These are phyloP conservation scores for Chironomus tepperi DNA, from an alignment of 1,140 invertebrate genomes.

Conservation along the genomic window DNA sequence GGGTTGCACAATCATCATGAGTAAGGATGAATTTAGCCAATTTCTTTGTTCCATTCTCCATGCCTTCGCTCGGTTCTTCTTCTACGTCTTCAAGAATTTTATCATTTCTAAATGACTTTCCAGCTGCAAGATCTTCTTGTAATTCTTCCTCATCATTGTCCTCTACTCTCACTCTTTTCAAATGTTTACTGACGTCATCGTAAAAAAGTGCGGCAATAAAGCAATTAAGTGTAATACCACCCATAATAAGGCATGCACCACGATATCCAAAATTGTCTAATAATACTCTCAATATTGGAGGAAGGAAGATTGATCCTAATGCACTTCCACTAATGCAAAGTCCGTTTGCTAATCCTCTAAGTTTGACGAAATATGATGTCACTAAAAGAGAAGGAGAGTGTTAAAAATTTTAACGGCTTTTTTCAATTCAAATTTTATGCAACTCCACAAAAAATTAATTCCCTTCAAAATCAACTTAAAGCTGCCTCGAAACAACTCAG, in stretches of 20 bases:
- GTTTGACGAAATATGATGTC: constrained; percentile 74
- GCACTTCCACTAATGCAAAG: constrained; percentile 83
- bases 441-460: no score
- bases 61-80: constrained; percentile 30
- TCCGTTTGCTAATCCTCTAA: constrained; percentile 76
- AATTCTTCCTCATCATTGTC: constrained; percentile 40
- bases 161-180: constrained; percentile 48
- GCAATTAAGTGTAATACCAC: constrained; percentile 71
- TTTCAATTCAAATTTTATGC: no score
- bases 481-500: no score
- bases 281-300: constrained; percentile 60
- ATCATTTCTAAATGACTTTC: neutral
- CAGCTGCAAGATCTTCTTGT: constrained; percentile 39
- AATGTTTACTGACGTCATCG: constrained; percentile 70
- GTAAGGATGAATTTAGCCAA: constrained; percentile 25
- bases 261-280: constrained; percentile 66
- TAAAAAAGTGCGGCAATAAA: constrained; percentile 75
- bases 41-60: constrained; percentile 1
- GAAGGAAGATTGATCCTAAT: constrained; percentile 68
- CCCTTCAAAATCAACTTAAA: no score
- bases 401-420: no score
- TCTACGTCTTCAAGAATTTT: constrained; percentile 35
- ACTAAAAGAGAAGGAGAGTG: constrained; percentile 39
- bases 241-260: constrained; percentile 70
- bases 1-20: constrained; percentile 22